Percentiles rank a stretch among this genome's conserved stretches.
Evolutionary conservation across 2,113 vertebrate species (phyloP).

Genomic region (Chaetura pelagica): DNA sequence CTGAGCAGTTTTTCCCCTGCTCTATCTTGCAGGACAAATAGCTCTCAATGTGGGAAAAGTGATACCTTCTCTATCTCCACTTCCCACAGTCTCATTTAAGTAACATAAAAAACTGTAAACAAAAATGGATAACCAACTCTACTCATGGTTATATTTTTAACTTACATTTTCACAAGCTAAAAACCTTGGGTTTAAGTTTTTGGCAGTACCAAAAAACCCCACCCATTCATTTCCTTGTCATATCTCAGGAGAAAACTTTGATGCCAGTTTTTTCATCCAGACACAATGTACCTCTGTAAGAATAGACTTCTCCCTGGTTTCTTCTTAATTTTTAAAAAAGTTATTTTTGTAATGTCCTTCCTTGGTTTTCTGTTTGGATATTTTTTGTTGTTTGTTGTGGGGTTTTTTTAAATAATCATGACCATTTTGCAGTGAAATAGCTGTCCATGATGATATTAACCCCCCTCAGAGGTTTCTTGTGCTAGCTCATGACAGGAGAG

Average conservation of each 20-base stretch:
- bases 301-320: constrained; percentile 1
- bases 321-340: not conserved
- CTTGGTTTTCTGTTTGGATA: not conserved
- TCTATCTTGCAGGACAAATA: not conserved
- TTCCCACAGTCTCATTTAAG: not conserved
- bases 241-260: constrained; percentile 1
- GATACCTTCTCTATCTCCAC: not conserved
- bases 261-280: constrained; percentile 9
- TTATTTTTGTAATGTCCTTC: not conserved
- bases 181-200: not conserved
- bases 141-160: not conserved
- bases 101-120: not conserved
- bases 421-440: not conserved
- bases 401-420: not conserved
- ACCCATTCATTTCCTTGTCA: constrained; percentile 20
- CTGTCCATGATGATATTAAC: not conserved
- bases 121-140: not conserved
- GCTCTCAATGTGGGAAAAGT: not conserved
- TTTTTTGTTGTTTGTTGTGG: no score
- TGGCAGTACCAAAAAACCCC: not conserved
- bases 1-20: not conserved
- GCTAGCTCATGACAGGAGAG: not conserved
- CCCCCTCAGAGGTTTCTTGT: not conserved
- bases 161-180: not conserved
- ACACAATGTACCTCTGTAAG: constrained; percentile 30